Conservation (phyloP, 2,888 invertebrate species). For the Fragum whitleyi region DNA sequence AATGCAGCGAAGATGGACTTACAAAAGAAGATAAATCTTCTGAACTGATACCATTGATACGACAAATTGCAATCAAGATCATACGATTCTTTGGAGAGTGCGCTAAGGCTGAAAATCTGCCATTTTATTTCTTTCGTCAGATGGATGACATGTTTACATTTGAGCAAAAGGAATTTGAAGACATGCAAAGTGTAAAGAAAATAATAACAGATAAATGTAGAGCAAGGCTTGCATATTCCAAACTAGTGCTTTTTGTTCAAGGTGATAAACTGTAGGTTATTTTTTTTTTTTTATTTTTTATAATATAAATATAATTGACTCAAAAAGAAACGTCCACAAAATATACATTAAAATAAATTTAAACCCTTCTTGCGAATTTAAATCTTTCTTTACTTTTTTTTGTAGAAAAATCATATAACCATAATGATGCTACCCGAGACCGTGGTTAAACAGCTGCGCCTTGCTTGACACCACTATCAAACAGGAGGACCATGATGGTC, state of each 20-base stretch:
- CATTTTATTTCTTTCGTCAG: background rate
- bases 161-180: background rate
- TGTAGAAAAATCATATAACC: no score
- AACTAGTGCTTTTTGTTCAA: background rate
- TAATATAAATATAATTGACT: no score
- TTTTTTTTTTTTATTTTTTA: no score
- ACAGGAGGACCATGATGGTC: no score
- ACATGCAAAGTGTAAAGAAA: background rate
- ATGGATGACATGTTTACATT: background rate
- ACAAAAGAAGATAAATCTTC: background rate
- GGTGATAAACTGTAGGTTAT: background rate
- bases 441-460: no score
- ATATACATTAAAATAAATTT: no score
- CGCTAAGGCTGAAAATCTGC: background rate
- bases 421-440: no score
- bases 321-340: no score
- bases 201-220: background rate
- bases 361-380: no score
- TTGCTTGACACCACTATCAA: no score
- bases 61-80: background rate
- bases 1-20: conserved; percentile 6
- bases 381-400: no score
- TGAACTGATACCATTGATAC: background rate
- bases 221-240: background rate
- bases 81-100: background rate